Evolutionary conservation across 2,797 vertebrate species (phyloP).

Genomic region (Gorsachius magnificus): DNA sequence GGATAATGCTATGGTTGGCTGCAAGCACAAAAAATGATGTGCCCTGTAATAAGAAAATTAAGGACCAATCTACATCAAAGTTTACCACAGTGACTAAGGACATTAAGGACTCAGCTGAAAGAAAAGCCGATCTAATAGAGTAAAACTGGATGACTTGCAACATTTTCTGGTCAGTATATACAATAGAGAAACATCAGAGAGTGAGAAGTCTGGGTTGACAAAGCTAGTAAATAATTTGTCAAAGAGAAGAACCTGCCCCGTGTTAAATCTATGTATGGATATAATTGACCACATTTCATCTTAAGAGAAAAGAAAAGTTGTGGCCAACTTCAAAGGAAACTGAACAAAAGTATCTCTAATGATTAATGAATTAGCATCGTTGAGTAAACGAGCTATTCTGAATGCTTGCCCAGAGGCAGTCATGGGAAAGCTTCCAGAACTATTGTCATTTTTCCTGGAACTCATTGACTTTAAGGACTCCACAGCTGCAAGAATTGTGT

Average conservation of each 20-base stretch:
- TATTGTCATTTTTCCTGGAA: constrained; percentile 72
- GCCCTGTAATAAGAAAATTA: constrained; percentile 7
- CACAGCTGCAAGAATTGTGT: constrained; percentile 76
- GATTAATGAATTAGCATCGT: constrained; percentile 72
- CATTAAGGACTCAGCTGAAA: background rate
- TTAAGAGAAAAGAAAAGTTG: constrained; percentile 64
- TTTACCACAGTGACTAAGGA: background rate
- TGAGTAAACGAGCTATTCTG: constrained; percentile 66
- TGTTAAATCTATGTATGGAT: constrained; percentile 56
- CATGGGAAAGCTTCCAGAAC: constrained; percentile 68
- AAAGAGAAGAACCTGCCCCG: constrained; percentile 41
- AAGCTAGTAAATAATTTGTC: constrained; percentile 50
- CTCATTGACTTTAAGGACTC: constrained; percentile 66
- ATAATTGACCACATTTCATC: constrained; percentile 67
- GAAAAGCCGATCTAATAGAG: background rate
- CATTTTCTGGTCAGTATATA: constrained; percentile 45
- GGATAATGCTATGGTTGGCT: background rate
- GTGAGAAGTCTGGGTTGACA: background rate
- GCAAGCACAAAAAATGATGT: background rate
- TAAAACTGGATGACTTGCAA: background rate
- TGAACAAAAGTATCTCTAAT: constrained; percentile 61
- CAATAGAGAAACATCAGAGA: constrained; percentile 33
- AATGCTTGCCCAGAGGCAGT: constrained; percentile 64
- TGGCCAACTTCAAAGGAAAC: constrained; percentile 64
- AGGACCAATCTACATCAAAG: background rate